phyloP scores from a whole-genome alignment of 2,113 vertebrate species.

The Chionomys nivalis region DNA sequence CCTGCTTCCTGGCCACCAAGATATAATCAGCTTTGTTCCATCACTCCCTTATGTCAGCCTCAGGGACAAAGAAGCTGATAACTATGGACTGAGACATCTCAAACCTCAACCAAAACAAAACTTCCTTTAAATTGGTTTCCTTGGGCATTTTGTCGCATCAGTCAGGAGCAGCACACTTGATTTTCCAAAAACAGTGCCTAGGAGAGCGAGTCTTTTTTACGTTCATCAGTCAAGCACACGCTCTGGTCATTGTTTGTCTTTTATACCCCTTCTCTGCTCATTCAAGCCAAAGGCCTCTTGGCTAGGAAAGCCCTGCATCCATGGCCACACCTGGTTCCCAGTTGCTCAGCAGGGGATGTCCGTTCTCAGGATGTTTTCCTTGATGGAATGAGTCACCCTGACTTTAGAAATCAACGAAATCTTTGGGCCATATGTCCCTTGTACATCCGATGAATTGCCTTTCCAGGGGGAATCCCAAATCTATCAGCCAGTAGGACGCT shows the following conservation, averaged over 20 bases:
- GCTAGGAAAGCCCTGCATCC: not conserved
- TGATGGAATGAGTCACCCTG: constrained; percentile 8
- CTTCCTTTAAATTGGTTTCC: not conserved
- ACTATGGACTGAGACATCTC: not conserved
- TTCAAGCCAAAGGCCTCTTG: not conserved
- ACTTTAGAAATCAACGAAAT: constrained; percentile 3
- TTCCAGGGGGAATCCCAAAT: not conserved
- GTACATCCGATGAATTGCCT: not conserved
- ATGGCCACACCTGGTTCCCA: not conserved
- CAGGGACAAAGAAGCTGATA: too few relatives aligned
- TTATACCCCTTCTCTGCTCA: not conserved
- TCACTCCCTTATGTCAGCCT: not conserved
- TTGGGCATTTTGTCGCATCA: not conserved
- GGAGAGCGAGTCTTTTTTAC: not conserved
- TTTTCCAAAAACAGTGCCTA: not conserved
- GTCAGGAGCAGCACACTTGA: not conserved
- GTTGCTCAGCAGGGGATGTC: not conserved
- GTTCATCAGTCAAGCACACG: not conserved
- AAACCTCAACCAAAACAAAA: not conserved
- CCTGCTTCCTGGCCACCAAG: not conserved
- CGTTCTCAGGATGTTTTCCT: constrained; percentile 35
- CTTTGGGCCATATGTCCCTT: not conserved
- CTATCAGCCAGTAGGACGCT: not conserved
- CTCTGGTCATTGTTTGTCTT: not conserved
- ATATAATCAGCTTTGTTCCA: not conserved